A percentile compares a stretch with the other conserved stretches of the same genome.
Evolutionary conservation across 2,113 vertebrate species (phyloP).

Genomic region (Campylomormyrus numenius): DNA sequence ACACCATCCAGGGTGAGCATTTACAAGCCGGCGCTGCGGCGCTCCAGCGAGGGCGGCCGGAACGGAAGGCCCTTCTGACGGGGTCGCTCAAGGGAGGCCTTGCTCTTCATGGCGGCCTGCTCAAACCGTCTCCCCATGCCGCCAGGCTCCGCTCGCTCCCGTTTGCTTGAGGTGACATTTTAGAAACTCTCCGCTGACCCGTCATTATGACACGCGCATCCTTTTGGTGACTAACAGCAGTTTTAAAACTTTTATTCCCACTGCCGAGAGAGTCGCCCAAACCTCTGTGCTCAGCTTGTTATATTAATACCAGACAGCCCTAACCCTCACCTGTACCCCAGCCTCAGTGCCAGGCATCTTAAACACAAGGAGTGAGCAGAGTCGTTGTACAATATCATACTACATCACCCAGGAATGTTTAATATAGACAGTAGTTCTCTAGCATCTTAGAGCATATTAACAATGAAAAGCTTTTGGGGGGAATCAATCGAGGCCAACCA

Average conservation of each 20-base stretch:
- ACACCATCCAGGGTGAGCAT: slow-evolving; percentile 56
- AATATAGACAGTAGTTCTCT: not conserved
- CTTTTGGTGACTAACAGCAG: not conserved
- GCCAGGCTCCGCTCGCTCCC: not conserved
- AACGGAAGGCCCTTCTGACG: too few species aligned
- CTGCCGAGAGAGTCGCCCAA: not conserved
- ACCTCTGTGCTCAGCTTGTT: not conserved
- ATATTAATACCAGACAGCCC: not conserved
- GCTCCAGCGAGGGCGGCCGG: too few species aligned
- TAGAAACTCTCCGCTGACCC: not conserved
- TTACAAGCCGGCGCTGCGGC: slow-evolving; percentile 31
- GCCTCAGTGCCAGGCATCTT: not conserved
- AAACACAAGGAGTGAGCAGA: not conserved
- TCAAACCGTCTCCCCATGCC: not conserved
- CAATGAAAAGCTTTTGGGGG: not conserved
- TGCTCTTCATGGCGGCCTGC: not conserved
- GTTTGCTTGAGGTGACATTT: not conserved
- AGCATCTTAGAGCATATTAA: not conserved
- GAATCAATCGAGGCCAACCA: not conserved
- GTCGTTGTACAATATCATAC: not conserved
- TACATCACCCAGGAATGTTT: not conserved
- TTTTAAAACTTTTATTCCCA: not conserved
- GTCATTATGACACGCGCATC: not conserved
- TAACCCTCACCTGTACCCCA: not conserved
- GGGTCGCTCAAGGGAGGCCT: not conserved